Base-by-base conservation (phyloP, 2,797 vertebrate genomes). In the Peromyscus attwateri region DNA sequence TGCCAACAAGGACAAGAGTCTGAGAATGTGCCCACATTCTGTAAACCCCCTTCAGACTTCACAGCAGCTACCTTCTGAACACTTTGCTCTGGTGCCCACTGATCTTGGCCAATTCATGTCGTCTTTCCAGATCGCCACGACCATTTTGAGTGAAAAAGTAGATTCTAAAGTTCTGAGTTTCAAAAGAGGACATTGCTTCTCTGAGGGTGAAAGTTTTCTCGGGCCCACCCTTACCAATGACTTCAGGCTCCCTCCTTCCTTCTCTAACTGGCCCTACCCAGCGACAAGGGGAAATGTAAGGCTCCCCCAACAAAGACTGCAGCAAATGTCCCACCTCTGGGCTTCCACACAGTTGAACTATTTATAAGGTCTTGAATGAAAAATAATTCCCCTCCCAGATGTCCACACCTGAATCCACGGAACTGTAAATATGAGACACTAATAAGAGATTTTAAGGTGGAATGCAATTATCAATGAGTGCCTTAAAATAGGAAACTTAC, bases 281-380 rank as follows among this genome's bases (percentile, higher is more conserved):
- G 46, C 6, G 71, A 70, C 55, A 29, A 79, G 92, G 94, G 40
- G 71, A 97, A 95, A 96, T 29, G 21, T 27, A 57, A 77, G 43
- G 55, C 93, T n/a, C 2, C 43, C 31, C 37, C 77, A 52, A 31
- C 46, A 93, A 82, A 89, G 31, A 40, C 87, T 95, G 84, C 70
- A 79, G 97, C 89, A 27, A 89, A 88, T 92, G 93, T 97, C 29
- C 89, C 40, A 93, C 89, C 87, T 91, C 97, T 87, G 84, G 29
- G 83, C 19, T 57, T 62, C 62, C 68, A 92, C 81, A 75, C 0
- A 94, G 94, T 97, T n/a, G 92, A 97, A 97, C 97, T 97, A 97
- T 97, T 97, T 98, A 96, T 85, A 87, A 19, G 49, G 19, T 93
- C n/a, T 87, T 34, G 23, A 31, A 68, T 34, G 66, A 64, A 57